These are phyloP conservation scores for Amblyraja radiata DNA, from an alignment of 2,797 vertebrate genomes.

Conservation along the genomic window DNA sequence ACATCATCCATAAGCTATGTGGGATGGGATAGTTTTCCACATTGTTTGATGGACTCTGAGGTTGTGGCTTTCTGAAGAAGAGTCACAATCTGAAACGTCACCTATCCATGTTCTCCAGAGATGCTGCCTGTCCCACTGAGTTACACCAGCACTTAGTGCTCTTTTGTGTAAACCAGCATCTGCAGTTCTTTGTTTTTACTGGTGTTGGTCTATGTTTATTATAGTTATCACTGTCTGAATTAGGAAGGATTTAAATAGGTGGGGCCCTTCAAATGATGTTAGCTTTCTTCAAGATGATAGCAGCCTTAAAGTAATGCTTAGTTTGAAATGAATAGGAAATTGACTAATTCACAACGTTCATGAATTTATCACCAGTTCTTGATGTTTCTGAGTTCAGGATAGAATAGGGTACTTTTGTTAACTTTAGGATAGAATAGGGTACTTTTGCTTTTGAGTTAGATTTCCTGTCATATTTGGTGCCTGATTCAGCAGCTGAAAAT, in stretches of 20 bases:
- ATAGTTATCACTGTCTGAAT: neutral
- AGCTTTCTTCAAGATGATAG: neutral
- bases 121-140: no score
- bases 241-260: neutral
- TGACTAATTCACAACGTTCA: neutral
- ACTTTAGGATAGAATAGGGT: neutral
- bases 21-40: no score
- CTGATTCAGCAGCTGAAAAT: neutral
- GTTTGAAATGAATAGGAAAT: neutral
- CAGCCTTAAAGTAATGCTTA: neutral
- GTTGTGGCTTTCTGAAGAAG: no score
- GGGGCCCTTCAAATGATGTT: neutral
- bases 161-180: no score
- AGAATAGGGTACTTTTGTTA: no score
- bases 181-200: neutral
- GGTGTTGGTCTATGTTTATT: neutral
- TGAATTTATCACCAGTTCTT: neutral
- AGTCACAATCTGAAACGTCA: no score
- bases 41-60: no score
- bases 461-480: neutral
- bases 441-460: neutral
- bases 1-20: no score
- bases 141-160: no score
- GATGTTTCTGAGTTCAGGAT: neutral
- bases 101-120: no score